Evolutionary conservation across 2,888 invertebrate genomes (phyloP).

Genomic region (Ctena decussata): DNA sequence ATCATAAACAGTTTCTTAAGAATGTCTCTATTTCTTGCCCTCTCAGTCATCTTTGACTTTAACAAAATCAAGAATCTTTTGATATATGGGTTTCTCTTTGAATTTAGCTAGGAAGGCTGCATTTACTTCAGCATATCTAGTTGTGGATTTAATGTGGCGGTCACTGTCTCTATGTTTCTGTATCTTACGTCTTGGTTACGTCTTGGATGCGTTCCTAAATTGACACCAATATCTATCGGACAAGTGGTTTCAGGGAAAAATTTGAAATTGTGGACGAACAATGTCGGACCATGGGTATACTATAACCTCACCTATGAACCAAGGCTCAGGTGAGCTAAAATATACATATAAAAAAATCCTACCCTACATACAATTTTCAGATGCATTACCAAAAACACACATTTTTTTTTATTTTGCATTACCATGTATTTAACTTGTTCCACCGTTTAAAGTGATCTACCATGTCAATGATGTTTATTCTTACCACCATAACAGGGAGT

Average conservation of each 20-base stretch:
- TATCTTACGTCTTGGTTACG: conserved; percentile 21
- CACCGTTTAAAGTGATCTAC: too few relatives aligned
- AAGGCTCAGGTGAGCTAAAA: too few relatives aligned
- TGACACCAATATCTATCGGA: conserved; percentile 19
- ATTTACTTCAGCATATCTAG: not conserved
- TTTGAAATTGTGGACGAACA: too few relatives aligned
- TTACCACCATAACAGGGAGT: too few relatives aligned
- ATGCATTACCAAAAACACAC: too few relatives aligned
- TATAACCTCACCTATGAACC: too few relatives aligned
- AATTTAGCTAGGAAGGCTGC: not conserved
- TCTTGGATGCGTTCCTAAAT: conserved; percentile 16
- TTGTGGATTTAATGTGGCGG: not conserved
- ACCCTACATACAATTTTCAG: too few relatives aligned
- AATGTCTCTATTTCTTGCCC: conserved; percentile 28
- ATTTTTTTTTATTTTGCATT: too few relatives aligned
- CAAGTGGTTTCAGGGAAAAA: not conserved
- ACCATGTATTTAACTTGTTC: too few relatives aligned
- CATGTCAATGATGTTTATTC: too few relatives aligned
- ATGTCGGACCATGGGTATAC: too few relatives aligned
- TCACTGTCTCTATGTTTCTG: conserved; percentile 25
- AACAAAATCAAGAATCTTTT: not conserved
- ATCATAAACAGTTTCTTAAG: conserved; percentile 37
- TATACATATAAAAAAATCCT: too few relatives aligned
- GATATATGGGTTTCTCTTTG: not conserved
- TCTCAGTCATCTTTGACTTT: not conserved